Conservation (phyloP, 2,797 vertebrate genomes). For the Holocentrus rufus region DNA sequence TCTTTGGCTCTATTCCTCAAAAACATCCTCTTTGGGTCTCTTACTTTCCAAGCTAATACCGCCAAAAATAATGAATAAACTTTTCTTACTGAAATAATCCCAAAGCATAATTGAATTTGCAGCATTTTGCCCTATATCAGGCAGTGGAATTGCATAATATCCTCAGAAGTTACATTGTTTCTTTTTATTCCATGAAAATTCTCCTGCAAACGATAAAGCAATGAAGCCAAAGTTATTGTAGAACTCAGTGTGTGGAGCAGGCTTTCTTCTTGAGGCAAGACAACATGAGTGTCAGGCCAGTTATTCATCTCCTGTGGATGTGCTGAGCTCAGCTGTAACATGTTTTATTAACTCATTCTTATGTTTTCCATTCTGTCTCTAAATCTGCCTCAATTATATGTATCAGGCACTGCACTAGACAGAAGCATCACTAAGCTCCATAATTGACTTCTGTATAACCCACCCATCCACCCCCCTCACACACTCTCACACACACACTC, state of each 20-base stretch:
- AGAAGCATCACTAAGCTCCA: no score
- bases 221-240: conserved; percentile 57
- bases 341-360: conserved; percentile 49
- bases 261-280: conserved; percentile 37
- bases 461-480: no score
- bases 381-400: no score
- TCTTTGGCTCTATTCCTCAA: background rate
- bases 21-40: background rate
- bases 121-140: background rate
- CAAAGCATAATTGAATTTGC: background rate
- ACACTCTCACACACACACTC: no score
- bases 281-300: conserved; percentile 35
- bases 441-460: no score
- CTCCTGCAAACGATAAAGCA: conserved; percentile 36
- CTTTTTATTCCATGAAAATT: conserved; percentile 42
- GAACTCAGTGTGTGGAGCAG: conserved; percentile 28
- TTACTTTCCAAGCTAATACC: background rate
- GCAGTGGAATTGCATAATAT: conserved; percentile 2
- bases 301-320: conserved; percentile 12
- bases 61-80: background rate
- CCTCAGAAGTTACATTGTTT: conserved; percentile 31
- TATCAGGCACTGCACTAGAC: no score
- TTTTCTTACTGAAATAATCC: background rate
- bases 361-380: background rate
- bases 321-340: conserved; percentile 54